Conservation (phyloP, 2,797 vertebrate species). For the Sylvilagus floridanus region DNA sequence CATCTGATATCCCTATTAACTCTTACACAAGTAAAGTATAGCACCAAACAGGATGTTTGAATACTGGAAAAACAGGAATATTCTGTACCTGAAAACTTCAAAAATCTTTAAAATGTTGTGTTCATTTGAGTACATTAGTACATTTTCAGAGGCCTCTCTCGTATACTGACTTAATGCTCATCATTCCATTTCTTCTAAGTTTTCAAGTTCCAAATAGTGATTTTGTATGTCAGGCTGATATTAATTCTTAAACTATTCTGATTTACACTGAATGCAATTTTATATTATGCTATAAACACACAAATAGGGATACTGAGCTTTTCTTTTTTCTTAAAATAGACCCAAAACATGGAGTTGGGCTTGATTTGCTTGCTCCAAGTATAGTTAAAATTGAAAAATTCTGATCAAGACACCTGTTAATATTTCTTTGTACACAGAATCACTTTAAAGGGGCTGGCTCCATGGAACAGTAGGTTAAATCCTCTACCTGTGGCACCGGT, state of each 20-base stretch:
- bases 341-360: background rate
- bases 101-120: background rate
- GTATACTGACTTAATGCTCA: background rate
- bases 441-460: no score
- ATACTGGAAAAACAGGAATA: background rate
- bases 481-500: no score
- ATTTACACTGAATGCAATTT: background rate
- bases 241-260: conserved; percentile 42
- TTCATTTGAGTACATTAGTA: background rate
- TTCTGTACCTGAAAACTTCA: background rate
- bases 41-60: background rate
- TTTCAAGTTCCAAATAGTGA: conserved; percentile 15
- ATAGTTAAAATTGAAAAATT: background rate
- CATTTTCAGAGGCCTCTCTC: background rate
- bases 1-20: background rate
- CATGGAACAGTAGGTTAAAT: no score
- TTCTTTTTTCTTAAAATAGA: conserved; percentile 24
- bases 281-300: background rate
- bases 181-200: background rate
- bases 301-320: background rate
- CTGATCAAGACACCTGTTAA: background rate
- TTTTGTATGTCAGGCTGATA: conserved; percentile 15
- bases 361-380: background rate
- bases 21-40: background rate
- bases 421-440: no score